Base-by-base conservation (phyloP, 2,888 invertebrate genomes). In the Deilephila porcellus region DNA sequence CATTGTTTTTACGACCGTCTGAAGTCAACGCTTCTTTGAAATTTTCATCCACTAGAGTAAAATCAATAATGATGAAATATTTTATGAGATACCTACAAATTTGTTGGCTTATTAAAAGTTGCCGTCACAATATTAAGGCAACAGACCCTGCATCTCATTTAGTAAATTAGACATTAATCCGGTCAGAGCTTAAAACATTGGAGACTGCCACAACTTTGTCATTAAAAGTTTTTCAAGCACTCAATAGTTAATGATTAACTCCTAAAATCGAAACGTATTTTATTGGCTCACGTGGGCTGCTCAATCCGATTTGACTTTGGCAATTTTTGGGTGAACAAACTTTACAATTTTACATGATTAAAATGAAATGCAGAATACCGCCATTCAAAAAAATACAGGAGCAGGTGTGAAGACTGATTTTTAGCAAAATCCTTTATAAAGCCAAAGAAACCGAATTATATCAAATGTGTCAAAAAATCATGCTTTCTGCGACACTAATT, bases 161-260 rank as follows among this genome's bases (percentile, higher is more conserved):
- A 45, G 37, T 37, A 20, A 63, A 45, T 45, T 64, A 45, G 64
- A 64, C 37, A 64, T 64, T 64, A 64, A 64, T 64, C 37, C 37
- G 34, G 11, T 1, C 37, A n/a, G 11, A 45, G 37, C 19, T 20
- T 37, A 20, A 64, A 64, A 45, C 20, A 11, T 45, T 64, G 25
- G 64, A 64, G 14, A 62, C 25, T 14, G n/a, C 20, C n/a, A 56
- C 56, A 56, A 56, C 56, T 56, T 56, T 56, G 56, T 20, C 64
- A 45, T 45, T 64, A 64, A 64, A 64, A 45, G 64, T 64, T 64
- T 45, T 45, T 29, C 29, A 20, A 20, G 20, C 56, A 56, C 19
- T 19, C 37, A 64, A n/a, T 45, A 64, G 45, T 37, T 11, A 20
- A 64, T 37, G 45, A 37, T 62, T 62, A 25, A 32, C 32, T 20